Evolutionary conservation across 2,888 invertebrate genomes (phyloP).

Genomic region (Drosophila fulvimacula): DNA sequence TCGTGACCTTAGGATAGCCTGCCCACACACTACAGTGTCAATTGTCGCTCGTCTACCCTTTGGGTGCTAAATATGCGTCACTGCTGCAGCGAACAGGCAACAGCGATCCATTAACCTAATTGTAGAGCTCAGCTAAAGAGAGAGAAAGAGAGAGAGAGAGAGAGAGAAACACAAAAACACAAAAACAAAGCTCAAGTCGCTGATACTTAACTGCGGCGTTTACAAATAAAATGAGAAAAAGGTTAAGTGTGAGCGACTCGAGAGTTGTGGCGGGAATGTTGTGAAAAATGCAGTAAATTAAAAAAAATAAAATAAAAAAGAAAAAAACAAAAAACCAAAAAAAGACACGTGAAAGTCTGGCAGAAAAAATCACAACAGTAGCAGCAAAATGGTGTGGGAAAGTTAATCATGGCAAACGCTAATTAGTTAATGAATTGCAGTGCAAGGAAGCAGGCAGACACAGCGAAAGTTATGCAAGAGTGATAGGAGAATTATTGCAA

Average conservation of each 20-base stretch:
- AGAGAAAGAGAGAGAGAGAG: background rate
- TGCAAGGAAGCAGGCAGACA: constrained; percentile 12
- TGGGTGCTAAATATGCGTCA: constrained; percentile 50
- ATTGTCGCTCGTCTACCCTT: constrained; percentile 23
- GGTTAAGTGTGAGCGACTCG: constrained; percentile 50
- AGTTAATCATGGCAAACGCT: constrained; percentile 57
- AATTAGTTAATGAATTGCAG: constrained; percentile 65
- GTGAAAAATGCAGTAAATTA: constrained; percentile 43
- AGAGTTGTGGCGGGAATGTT: constrained; percentile 24
- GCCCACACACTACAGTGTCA: background rate
- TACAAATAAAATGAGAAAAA: constrained; percentile 39
- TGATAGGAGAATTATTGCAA: background rate
- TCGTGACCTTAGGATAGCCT: constrained; percentile 25
- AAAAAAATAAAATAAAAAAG: constrained; percentile 13
- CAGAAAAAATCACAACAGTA: constrained; percentile 23
- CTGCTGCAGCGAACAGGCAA: constrained; percentile 28
- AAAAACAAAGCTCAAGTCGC: constrained; percentile 36
- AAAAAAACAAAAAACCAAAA: constrained; percentile 2
- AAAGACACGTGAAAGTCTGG: constrained; percentile 27
- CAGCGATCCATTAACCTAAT: constrained; percentile 74
- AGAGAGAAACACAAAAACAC: constrained; percentile 38
- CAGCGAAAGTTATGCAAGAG: constrained; percentile 20
- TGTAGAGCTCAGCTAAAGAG: constrained; percentile 44
- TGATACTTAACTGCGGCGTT: constrained; percentile 26
- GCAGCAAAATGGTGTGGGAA: constrained; percentile 19